Evolutionary conservation across 2,797 vertebrate species (phyloP).

Genomic region (Sebastolobus alascanus): DNA sequence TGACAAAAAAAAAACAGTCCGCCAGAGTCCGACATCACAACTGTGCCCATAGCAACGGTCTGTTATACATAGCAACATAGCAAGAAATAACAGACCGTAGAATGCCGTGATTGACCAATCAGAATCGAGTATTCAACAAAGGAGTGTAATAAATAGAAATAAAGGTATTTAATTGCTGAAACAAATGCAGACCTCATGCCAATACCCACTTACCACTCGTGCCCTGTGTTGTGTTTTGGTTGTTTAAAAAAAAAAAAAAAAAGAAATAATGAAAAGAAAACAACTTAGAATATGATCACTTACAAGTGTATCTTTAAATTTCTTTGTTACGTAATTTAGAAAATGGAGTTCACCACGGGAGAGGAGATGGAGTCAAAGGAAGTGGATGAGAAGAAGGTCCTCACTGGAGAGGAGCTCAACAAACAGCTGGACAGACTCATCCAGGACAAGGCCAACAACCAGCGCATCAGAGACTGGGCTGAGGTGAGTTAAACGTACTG

Average conservation of each 20-base stretch:
- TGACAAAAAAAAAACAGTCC: too few species aligned
- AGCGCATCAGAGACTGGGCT: slow-evolving; percentile 95
- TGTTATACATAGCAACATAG: too few species aligned
- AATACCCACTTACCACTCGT: neutral
- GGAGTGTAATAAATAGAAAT: neutral
- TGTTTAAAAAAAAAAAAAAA: neutral
- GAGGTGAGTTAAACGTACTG: slow-evolving; percentile 83
- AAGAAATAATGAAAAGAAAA: too few species aligned
- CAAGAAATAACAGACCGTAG: too few species aligned
- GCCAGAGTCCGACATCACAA: too few species aligned
- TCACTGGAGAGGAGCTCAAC: slow-evolving; percentile 89
- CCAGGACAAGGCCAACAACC: slow-evolving; percentile 91
- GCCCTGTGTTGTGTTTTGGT: neutral
- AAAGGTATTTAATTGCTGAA: neutral
- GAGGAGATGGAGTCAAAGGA: slow-evolving; percentile 84
- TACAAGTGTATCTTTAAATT: neutral
- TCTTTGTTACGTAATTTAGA: slow-evolving; percentile 75
- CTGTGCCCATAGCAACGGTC: too few species aligned
- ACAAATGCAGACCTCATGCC: neutral
- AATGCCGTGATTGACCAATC: too few species aligned
- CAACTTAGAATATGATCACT: neutral
- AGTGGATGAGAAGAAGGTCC: slow-evolving; percentile 81
- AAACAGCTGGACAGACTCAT: slow-evolving; percentile 91
- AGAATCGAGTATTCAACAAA: too few species aligned
- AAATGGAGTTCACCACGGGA: slow-evolving; percentile 94